Percentiles rank a stretch among this genome's conserved stretches.
These are phyloP conservation scores for Ephestia elutella DNA, from an alignment of 1,140 invertebrate genomes.

Conservation along the genomic window DNA sequence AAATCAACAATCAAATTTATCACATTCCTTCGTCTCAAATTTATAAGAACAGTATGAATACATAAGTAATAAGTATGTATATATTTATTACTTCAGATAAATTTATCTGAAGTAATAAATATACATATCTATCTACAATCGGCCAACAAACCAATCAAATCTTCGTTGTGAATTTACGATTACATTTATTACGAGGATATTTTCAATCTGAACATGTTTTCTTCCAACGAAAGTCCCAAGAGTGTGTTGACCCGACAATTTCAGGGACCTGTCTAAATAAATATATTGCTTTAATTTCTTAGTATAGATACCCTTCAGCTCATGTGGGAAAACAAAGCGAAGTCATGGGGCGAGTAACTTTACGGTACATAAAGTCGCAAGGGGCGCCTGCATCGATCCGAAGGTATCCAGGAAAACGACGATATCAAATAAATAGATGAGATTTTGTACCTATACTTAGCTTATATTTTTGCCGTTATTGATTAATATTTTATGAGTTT, in stretches of 20 bases:
- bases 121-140: neutral
- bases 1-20: no score
- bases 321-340: constrained; percentile 17
- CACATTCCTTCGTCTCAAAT: no score
- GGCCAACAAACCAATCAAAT: neutral
- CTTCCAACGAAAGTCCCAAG: no score
- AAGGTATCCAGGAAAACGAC: constrained; percentile 5
- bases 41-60: no score
- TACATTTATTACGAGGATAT: neutral
- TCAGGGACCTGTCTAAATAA: neutral
- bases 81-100: neutral
- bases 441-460: no score
- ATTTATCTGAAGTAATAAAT: no score
- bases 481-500: neutral
- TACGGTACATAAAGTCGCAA: constrained; percentile 31
- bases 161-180: neutral
- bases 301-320: neutral
- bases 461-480: neutral
- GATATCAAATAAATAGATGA: neutral
- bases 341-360: constrained; percentile 24
- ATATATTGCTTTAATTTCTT: neutral
- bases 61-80: no score
- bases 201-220: neutral
- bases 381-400: constrained; percentile 21
- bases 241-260: neutral